A percentile compares a stretch with the other conserved stretches of the same genome.
These are phyloP conservation scores for Cairina moschata DNA, from an alignment of 2,113 vertebrate genomes.

Conservation along the genomic window DNA sequence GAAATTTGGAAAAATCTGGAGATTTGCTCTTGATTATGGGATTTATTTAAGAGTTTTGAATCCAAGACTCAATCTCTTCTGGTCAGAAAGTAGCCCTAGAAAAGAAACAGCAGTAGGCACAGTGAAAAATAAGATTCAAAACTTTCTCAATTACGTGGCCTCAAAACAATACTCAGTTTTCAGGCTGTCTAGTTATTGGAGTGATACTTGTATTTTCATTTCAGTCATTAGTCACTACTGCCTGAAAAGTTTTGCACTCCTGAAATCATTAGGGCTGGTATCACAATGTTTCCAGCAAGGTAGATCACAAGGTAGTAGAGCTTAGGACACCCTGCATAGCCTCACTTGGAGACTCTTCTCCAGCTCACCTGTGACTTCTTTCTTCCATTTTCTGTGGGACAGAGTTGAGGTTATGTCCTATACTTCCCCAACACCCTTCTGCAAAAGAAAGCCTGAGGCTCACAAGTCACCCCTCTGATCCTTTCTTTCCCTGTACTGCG, in stretches of 20 bases:
- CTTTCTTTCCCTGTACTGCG: neutral
- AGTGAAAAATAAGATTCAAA: neutral
- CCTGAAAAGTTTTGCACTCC: neutral
- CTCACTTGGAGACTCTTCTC: neutral
- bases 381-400: neutral
- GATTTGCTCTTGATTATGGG: neutral
- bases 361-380: neutral
- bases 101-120: neutral
- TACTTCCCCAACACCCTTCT: neutral
- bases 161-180: neutral
- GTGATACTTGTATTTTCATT: neutral
- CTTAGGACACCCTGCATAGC: neutral
- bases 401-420: neutral
- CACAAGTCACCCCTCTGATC: neutral
- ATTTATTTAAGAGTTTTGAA: neutral
- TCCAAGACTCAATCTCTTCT: neutral
- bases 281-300: neutral
- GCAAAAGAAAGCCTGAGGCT: neutral
- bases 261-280: neutral
- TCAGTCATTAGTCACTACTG: neutral
- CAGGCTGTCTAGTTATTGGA: neutral
- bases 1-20: neutral
- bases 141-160: neutral
- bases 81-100: neutral
- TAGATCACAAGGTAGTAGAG: neutral